Conservation (phyloP, 2,888 invertebrate genomes). For the Urechis unicinctus region DNA sequence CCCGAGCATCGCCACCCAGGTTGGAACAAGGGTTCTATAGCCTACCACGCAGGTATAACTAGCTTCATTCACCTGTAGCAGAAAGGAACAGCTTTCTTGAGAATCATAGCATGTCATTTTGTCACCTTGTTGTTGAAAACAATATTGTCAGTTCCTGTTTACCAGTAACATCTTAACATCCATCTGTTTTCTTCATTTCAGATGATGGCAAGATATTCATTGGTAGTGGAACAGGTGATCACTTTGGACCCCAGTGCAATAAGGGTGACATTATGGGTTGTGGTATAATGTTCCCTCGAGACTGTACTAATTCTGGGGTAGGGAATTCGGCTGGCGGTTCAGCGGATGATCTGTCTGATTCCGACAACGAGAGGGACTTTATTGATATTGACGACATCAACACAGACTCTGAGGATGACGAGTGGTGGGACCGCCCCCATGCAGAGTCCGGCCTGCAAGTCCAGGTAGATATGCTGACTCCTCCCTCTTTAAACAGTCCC, state of each 20-base stretch:
- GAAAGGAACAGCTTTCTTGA: not conserved
- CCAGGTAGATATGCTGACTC: conserved; percentile 26
- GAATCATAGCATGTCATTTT: too few species aligned
- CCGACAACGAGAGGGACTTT: conserved; percentile 13
- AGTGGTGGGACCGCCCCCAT: conserved; percentile 42
- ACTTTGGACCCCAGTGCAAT: conserved; percentile 55
- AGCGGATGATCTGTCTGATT: conserved; percentile 18
- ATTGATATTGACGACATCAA: conserved; percentile 19
- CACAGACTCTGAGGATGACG: conserved; percentile 37
- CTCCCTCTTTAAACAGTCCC: too few species aligned
- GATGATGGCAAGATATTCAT: conserved; percentile 57
- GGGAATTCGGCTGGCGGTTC: conserved; percentile 32
- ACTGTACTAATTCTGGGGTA: too few species aligned
- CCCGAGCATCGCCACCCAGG: conserved; percentile 56
- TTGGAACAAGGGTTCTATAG: conserved; percentile 57
- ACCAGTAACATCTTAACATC: too few species aligned
- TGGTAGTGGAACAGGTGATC: conserved; percentile 54
- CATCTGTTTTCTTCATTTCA: conserved; percentile 16
- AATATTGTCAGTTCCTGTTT: too few species aligned
- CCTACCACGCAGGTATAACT: conserved; percentile 53
- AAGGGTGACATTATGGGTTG: conserved; percentile 57
- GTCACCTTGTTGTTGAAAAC: too few species aligned
- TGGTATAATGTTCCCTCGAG: conserved; percentile 55
- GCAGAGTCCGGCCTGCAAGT: conserved; percentile 41
- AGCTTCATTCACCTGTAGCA: not conserved